Base-by-base conservation (phyloP, 1,140 invertebrate genomes). In the Procambarus clarkii region DNA sequence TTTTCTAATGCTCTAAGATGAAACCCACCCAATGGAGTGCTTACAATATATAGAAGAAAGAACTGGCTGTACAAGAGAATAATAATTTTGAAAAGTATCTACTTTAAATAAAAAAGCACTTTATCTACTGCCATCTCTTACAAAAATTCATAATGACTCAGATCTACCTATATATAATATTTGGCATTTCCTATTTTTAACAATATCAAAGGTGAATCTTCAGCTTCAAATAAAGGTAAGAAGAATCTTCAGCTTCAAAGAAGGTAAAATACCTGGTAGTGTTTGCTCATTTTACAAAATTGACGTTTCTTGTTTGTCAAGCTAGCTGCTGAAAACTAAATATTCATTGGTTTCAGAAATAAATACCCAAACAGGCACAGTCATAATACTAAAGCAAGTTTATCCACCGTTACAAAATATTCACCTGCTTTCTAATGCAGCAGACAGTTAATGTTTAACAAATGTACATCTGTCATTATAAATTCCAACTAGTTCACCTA, bases 21-120 rank as follows among this genome's bases (percentile, higher is more conserved):
- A 81, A 34, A 58, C 74, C 50, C 74, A 81, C 85, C 85, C 71
- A 77, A 58, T 44, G 74, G 48, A 86, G 54, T 86, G 74, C 48
- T 77, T 86, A 58, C 18, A 76, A 86, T n/a, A 74, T 24, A 76
- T 18, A 50, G 58, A 78, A 78, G 24, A 45, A 58, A 64, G 24
- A 7, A 34, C 54, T 45, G 54, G 15, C 81, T 50, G 54, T 50
- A 78, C 85, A 86, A 24, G 84, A 24, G 58, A 86, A 78, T 48
- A 48, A 71, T 54, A 34, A 9, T 48, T 86, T 58, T 86, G 74
- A 18, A 77, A 58, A 54, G 69, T 34, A 60, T 74, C 50, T 86
- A 60, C 74, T 44, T 45, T 44, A 21, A 50, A 86, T 15, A 48
- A 34, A 60, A 60, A 50, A 74, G 58, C 71, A 78, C 76, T 78